Conservation (phyloP, 2,797 vertebrate genomes). For the Miichthys miiuy region DNA sequence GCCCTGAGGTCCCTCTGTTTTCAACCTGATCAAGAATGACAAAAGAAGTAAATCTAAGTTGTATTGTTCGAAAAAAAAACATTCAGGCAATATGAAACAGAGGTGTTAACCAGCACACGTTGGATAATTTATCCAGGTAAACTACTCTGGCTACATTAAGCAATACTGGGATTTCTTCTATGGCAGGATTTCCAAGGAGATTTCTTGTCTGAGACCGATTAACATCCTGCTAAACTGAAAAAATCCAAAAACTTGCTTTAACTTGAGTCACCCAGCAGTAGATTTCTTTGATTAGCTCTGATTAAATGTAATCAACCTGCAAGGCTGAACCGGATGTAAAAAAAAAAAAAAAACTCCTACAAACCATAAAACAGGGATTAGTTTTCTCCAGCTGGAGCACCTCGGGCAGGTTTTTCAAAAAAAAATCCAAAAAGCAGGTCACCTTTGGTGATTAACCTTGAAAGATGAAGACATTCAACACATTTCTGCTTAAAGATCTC, state of each 20-base stretch:
- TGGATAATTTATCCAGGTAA: not conserved
- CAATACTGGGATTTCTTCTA: conserved; percentile 9
- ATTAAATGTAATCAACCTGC: conserved; percentile 22
- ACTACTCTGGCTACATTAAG: not conserved
- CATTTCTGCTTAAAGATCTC: conserved; percentile 17
- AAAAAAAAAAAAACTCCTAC: not conserved
- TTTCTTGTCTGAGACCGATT: conserved; percentile 44
- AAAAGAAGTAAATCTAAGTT: conserved; percentile 55
- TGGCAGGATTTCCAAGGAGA: conserved; percentile 17
- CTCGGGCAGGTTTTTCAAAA: conserved; percentile 26
- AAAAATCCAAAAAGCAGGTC: conserved; percentile 16
- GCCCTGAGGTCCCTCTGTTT: conserved; percentile 63
- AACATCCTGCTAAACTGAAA: conserved; percentile 53
- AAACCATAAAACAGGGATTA: not conserved
- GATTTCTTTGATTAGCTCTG: conserved; percentile 35
- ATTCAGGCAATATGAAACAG: conserved; percentile 13
- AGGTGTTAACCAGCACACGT: not conserved
- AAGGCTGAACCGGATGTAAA: not conserved
- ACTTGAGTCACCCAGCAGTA: conserved; percentile 21
- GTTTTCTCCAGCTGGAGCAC: conserved; percentile 36
- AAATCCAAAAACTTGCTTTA: conserved; percentile 35
- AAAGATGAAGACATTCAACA: conserved; percentile 28
- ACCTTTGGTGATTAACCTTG: conserved; percentile 47
- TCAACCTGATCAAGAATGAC: conserved; percentile 67
- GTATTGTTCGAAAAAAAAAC: conserved; percentile 34